Evolutionary conservation across 2,888 invertebrate genomes (phyloP).

Genomic region (Andrena hattorfiana): DNA sequence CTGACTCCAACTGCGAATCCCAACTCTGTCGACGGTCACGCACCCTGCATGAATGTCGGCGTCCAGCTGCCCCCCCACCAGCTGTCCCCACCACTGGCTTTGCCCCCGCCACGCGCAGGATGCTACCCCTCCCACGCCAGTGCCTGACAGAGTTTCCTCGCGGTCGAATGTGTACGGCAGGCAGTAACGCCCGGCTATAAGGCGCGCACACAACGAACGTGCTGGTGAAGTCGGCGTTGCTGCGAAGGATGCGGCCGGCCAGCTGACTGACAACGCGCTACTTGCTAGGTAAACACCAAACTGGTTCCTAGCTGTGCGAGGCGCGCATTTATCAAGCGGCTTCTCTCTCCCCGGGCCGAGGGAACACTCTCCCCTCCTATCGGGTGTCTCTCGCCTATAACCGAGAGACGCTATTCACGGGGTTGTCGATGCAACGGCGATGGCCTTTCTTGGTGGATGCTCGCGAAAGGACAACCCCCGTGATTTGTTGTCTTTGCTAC

Average conservation of each 20-base stretch:
- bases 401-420: slow-evolving; percentile 31
- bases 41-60: slow-evolving; percentile 79
- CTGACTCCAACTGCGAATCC: slow-evolving; percentile 74
- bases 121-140: slow-evolving; percentile 43
- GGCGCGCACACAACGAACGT: slow-evolving; percentile 17
- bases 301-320: slow-evolving; percentile 75
- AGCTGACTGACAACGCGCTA: slow-evolving; percentile 80
- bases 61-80: slow-evolving; percentile 67
- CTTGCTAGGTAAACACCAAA: slow-evolving; percentile 79
- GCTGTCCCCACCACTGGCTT: slow-evolving; percentile 71
- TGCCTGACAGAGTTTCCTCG: slow-evolving; percentile 31
- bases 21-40: slow-evolving; percentile 78
- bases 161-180: slow-evolving; percentile 16
- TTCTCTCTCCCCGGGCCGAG: slow-evolving; percentile 50
- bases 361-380: slow-evolving; percentile 41
- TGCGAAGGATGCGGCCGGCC: slow-evolving; percentile 73
- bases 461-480: slow-evolving; percentile 37
- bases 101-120: slow-evolving; percentile 26
- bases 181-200: slow-evolving; percentile 34
- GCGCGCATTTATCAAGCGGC: slow-evolving; percentile 74
- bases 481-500: slow-evolving; percentile 38
- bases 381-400: slow-evolving; percentile 28
- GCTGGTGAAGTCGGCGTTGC: slow-evolving; percentile 37
- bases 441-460: slow-evolving; percentile 6
- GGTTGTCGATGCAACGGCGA: slow-evolving; percentile 38